Conservation (phyloP, 2,797 vertebrate genomes). For the Euthynnus affinis region DNA sequence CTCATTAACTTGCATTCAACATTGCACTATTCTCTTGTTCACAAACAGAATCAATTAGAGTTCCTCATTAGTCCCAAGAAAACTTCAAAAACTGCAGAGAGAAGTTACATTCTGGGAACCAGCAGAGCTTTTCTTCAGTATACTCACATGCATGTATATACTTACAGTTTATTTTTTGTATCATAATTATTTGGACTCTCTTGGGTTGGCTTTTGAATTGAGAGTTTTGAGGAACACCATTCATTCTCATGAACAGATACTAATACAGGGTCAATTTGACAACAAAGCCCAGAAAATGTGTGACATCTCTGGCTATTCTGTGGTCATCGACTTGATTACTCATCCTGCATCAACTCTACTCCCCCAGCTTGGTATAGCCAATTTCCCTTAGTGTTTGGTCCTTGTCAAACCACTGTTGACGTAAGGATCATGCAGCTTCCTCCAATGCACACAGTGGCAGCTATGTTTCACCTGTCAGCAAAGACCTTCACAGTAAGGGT, state of each 20-base stretch:
- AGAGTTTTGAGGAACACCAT: no score
- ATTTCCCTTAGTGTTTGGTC: not conserved
- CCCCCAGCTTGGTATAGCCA: not conserved
- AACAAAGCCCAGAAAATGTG: no score
- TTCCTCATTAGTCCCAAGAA: constrained; percentile 4
- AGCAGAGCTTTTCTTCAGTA: not conserved
- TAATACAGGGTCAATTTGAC: no score
- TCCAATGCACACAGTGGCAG: not conserved
- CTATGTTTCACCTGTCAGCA: constrained; percentile 3
- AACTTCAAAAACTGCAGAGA: not conserved
- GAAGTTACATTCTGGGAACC: not conserved
- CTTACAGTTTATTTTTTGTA: not conserved
- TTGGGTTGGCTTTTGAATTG: not conserved
- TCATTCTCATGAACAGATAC: no score
- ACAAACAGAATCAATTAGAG: constrained; percentile 11
- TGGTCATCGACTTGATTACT: no score
- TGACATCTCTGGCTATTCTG: no score
- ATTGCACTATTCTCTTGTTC: constrained; percentile 17
- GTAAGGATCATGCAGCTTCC: not conserved
- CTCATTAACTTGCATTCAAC: constrained; percentile 42
- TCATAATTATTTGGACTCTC: not conserved
- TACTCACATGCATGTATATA: not conserved
- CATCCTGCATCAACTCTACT: no score
- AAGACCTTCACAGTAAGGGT: not conserved
- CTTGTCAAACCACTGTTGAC: not conserved